Base-by-base conservation (phyloP, 2,888 invertebrate species). In the Dendrolimus pini region DNA sequence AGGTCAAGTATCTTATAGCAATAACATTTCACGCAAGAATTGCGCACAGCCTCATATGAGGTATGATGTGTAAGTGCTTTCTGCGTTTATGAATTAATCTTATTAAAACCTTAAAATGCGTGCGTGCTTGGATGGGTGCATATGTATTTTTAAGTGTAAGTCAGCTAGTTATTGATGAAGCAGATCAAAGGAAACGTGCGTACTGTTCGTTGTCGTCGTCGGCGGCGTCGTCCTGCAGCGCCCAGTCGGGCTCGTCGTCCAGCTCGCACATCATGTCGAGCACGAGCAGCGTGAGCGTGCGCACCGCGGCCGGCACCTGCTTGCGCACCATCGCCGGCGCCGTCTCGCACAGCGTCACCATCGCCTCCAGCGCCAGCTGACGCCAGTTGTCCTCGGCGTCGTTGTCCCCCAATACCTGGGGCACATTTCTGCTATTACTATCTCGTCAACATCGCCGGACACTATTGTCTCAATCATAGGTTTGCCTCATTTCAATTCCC, bases 251-350 rank as follows among this genome's bases (percentile, higher is more conserved):
- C 67, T 98, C 97, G 58, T 98, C 98, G 53, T 98, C 98, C 59
- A 98, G 86, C 73, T 98, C 98, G 56, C 98, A 96, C 97, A 99
- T 97, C 93, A 99, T 96, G 86, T 96, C 94, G 63, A 99, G 91
- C 66, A 98, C 94, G 61, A 97, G 92, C 1, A 97, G 96, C 55
- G 98, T 95, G 67, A 96, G 89, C 59, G 93, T 91, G 54, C 94
- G 93, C 63, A 99, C 93, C 66, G 97, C 97, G 76, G 95, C 96
- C 42, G 94, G 94, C 12, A 96, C 97, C 65, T 95, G 94, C 85
- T 99, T 99, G 60, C 99, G 94, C 53, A 99, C 96, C 96, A 98
- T 98, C 3, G 98, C 97, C 0, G 99, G 96, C 7, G 98, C 98
- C 42, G 97, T 97, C 91, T 99, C 99, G 54, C 98, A 94, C 64